phyloP scores from a whole-genome alignment of 2,888 invertebrate species.

The Habrosyne pyritoides region DNA sequence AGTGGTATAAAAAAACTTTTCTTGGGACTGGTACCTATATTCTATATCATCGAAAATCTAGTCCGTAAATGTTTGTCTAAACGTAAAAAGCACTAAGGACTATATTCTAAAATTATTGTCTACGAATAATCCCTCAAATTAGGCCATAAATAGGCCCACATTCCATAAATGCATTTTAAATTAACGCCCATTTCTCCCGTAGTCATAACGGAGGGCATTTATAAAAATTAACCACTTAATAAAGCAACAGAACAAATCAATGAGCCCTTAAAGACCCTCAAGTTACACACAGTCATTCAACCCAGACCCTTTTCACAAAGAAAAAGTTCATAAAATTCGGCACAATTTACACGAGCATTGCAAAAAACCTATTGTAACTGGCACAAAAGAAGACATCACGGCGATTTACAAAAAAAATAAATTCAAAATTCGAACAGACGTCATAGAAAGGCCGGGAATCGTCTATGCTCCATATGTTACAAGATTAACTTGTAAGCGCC shows the following conservation, averaged over 20 bases:
- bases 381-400: slow-evolving; percentile 80
- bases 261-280: slow-evolving; percentile 63
- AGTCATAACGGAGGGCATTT: slow-evolving; percentile 53
- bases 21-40: too few species aligned
- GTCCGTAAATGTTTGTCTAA: too few species aligned
- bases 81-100: too few species aligned
- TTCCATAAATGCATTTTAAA: slow-evolving; percentile 49
- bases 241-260: slow-evolving; percentile 66
- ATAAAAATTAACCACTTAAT: slow-evolving; percentile 71
- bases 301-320: slow-evolving; percentile 46
- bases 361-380: slow-evolving; percentile 74
- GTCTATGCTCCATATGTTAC: slow-evolving; percentile 77
- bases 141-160: slow-evolving; percentile 22
- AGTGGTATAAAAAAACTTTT: too few species aligned
- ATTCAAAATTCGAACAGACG: slow-evolving; percentile 64
- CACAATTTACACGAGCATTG: slow-evolving; percentile 63
- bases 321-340: slow-evolving; percentile 53
- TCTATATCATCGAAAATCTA: too few species aligned
- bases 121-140: slow-evolving; percentile 1
- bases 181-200: slow-evolving; percentile 45
- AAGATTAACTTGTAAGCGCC: slow-evolving; percentile 73
- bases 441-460: slow-evolving; percentile 54
- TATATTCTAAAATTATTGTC: neutral
- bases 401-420: slow-evolving; percentile 51
- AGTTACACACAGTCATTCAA: slow-evolving; percentile 64